Evolutionary conservation across 2,797 vertebrate genomes (phyloP).

Genomic region (Neoniphon sammara): DNA sequence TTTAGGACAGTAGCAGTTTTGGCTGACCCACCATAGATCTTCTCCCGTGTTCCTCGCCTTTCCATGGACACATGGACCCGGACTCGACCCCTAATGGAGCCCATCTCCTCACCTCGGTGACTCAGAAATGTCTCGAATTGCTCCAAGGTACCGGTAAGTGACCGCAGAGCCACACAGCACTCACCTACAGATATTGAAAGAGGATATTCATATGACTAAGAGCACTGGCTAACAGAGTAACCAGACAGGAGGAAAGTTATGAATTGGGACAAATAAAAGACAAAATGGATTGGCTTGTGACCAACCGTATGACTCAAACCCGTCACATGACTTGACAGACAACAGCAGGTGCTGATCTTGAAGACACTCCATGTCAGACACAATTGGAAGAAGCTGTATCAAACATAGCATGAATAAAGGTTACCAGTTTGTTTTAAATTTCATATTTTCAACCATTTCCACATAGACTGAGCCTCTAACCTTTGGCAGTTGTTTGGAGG

Average conservation of each 20-base stretch:
- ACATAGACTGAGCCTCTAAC: slow-evolving; percentile 57
- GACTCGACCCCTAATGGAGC: slow-evolving; percentile 85
- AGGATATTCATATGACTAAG: background rate
- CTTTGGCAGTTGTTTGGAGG: slow-evolving; percentile 86
- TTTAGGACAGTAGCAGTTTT: slow-evolving; percentile 1
- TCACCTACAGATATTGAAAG: slow-evolving; percentile 75
- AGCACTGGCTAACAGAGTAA: background rate
- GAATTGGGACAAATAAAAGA: background rate
- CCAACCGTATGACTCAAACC: slow-evolving; percentile 88
- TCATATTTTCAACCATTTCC: background rate
- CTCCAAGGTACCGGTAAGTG: slow-evolving; percentile 74
- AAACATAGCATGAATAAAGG: slow-evolving; percentile 27
- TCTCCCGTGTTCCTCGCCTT: slow-evolving; percentile 71
- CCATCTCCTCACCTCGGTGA: slow-evolving; percentile 88
- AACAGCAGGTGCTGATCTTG: slow-evolving; percentile 86
- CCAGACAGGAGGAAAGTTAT: background rate
- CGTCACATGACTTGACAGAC: slow-evolving; percentile 87
- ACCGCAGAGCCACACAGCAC: slow-evolving; percentile 84
- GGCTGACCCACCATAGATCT: slow-evolving; percentile 80
- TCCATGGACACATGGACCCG: slow-evolving; percentile 80
- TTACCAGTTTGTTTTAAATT: slow-evolving; percentile 2
- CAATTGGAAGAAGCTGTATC: slow-evolving; percentile 81
- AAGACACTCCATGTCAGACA: slow-evolving; percentile 84
- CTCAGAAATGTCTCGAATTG: slow-evolving; percentile 87
- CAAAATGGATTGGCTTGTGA: slow-evolving; percentile 23